Percentiles rank a stretch among this genome's conserved stretches.
Evolutionary conservation across 2,797 vertebrate species (phyloP).

Genomic region (Hoplostethus mediterraneus): DNA sequence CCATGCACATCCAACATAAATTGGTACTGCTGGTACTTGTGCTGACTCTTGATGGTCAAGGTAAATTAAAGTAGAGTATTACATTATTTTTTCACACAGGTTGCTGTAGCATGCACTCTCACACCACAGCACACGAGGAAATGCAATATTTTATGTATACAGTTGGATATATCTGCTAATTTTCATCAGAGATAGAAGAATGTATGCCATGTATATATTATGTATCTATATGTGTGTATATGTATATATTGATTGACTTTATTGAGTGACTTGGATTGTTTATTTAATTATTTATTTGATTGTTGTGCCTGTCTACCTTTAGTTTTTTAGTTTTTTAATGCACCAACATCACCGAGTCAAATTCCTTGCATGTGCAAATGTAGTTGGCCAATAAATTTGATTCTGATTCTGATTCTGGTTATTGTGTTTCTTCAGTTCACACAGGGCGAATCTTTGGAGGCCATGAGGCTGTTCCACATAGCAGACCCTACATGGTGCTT

Average conservation of each 20-base stretch:
- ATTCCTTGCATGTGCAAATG: too few relatives aligned
- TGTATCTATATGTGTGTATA: too few relatives aligned
- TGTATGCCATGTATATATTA: background rate
- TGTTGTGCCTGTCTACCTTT: too few relatives aligned
- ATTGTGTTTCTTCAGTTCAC: slow-evolving; percentile 16
- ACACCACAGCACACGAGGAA: background rate
- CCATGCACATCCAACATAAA: slow-evolving; percentile 44
- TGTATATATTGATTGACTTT: too few relatives aligned
- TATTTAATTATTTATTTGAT: too few relatives aligned
- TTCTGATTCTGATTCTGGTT: too few relatives aligned
- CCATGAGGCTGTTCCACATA: slow-evolving; percentile 36
- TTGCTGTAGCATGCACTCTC: background rate
- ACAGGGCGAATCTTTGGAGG: slow-evolving; percentile 57
- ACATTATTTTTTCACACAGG: background rate
- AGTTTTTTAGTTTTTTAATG: too few relatives aligned
- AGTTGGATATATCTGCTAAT: background rate
- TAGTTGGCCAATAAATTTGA: too few relatives aligned
- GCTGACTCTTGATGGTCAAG: slow-evolving; percentile 33
- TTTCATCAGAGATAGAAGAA: background rate
- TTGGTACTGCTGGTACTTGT: slow-evolving; percentile 32
- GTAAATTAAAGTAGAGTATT: slow-evolving; percentile 20
- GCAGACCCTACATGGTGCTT: slow-evolving; percentile 72
- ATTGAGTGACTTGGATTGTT: too few relatives aligned
- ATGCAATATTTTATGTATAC: background rate
- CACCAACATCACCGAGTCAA: too few relatives aligned